Conservation (phyloP, 2,888 invertebrate genomes). For the Plusia festucae region DNA sequence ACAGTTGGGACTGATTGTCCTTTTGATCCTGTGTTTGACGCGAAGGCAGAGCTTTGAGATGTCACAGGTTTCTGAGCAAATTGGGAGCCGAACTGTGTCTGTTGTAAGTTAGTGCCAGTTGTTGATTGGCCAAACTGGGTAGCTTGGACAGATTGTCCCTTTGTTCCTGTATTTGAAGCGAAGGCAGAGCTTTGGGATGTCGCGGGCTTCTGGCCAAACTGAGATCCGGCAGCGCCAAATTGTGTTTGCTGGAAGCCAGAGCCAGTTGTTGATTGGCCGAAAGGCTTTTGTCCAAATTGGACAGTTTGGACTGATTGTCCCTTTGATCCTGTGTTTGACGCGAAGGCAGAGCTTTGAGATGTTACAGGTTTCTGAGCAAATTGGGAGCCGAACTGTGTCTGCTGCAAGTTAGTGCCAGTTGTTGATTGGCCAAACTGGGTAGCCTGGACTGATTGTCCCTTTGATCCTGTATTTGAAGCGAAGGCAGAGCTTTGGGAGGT, state of each 20-base stretch:
- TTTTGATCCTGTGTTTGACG: conserved; percentile 21
- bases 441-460: too few relatives aligned
- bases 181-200: conserved; percentile 21
- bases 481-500: too few relatives aligned
- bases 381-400: too few relatives aligned
- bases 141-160: conserved; percentile 23
- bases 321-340: too few relatives aligned
- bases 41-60: conserved; percentile 20
- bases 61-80: conserved; percentile 20
- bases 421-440: too few relatives aligned
- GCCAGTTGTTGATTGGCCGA: conserved; percentile 28
- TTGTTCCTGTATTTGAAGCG: conserved; percentile 18
- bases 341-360: too few relatives aligned
- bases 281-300: conserved; percentile 29
- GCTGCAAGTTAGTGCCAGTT: too few relatives aligned
- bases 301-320: too few relatives aligned
- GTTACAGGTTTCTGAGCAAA: too few relatives aligned
- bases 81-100: conserved; percentile 28
- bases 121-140: conserved; percentile 28
- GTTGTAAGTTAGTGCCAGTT: conserved; percentile 42
- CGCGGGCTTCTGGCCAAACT: conserved; percentile 22
- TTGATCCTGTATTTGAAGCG: too few relatives aligned
- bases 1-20: conserved; percentile 23
- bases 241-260: conserved; percentile 43
- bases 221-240: conserved; percentile 17